phyloP scores from a whole-genome alignment of 2,113 vertebrate species.

The Mirza zaza region DNA sequence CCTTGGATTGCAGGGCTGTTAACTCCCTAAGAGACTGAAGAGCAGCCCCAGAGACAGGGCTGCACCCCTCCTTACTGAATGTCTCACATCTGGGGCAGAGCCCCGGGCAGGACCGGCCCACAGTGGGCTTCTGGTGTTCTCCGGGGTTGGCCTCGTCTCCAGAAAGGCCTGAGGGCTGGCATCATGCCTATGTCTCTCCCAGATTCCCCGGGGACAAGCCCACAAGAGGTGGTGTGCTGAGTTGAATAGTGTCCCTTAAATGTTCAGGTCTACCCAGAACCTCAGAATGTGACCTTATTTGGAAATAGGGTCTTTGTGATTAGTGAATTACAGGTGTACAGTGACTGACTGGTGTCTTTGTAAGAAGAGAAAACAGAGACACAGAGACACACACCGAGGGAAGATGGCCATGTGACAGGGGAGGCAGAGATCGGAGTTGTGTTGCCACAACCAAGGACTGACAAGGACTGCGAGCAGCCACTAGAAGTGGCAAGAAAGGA shows the following conservation, averaged over 20 bases:
- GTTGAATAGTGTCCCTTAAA: not conserved
- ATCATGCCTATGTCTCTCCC: not conserved
- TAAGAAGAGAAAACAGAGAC: not conserved
- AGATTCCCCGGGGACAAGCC: too few species aligned
- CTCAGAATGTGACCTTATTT: not conserved
- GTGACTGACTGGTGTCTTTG: not conserved
- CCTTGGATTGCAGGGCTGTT: not conserved
- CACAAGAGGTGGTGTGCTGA: too few species aligned
- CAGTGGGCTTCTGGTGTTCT: not conserved
- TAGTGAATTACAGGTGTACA: not conserved
- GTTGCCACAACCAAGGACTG: not conserved
- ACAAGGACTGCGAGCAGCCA: not conserved
- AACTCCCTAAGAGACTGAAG: not conserved
- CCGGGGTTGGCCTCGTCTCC: not conserved
- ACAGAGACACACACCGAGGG: not conserved
- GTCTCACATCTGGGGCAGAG: not conserved
- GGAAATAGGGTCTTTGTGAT: not conserved
- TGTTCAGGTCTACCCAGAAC: not conserved
- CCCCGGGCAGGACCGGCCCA: not conserved
- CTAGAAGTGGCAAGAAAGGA: not conserved
- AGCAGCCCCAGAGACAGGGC: too few species aligned
- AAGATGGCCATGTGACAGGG: rapidly evolving
- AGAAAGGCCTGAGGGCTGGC: not conserved
- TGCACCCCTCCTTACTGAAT: not conserved
- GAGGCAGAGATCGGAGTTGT: not conserved